These are phyloP conservation scores for Daboia siamensis DNA, from an alignment of 2,113 vertebrate genomes.

Conservation along the genomic window DNA sequence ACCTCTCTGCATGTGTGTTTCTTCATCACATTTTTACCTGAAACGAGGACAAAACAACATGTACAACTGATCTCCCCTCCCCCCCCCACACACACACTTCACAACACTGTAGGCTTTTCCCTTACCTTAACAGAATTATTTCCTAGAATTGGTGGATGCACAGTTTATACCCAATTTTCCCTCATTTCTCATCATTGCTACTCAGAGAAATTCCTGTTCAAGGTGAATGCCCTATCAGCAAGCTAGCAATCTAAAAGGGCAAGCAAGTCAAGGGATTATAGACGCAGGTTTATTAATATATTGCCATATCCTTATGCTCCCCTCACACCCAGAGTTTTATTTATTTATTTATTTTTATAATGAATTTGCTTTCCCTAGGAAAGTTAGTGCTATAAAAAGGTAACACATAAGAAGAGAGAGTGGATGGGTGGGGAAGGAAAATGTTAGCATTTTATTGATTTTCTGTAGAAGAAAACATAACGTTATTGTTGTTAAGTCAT, in stretches of 20 bases:
- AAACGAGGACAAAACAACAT: background rate
- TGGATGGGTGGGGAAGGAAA: background rate
- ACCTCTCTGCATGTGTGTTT: background rate
- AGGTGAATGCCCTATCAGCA: background rate
- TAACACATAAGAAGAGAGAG: background rate
- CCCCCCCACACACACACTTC: background rate
- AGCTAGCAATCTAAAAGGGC: background rate
- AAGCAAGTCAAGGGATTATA: background rate
- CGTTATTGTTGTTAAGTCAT: background rate
- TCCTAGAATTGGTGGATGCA: background rate
- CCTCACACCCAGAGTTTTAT: background rate
- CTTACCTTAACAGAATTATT: background rate
- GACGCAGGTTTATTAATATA: background rate
- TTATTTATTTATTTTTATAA: background rate
- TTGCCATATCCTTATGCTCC: background rate
- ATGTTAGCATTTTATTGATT: background rate
- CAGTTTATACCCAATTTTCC: background rate
- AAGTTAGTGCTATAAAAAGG: background rate
- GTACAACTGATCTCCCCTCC: background rate
- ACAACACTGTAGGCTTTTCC: background rate
- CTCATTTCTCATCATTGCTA: background rate
- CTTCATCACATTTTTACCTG: background rate
- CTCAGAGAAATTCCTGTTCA: background rate
- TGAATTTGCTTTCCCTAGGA: background rate
- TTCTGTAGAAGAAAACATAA: background rate